Conservation (phyloP, 53 echinoderm and acorn worm genomes). For the Echinometra lucunter region DNA sequence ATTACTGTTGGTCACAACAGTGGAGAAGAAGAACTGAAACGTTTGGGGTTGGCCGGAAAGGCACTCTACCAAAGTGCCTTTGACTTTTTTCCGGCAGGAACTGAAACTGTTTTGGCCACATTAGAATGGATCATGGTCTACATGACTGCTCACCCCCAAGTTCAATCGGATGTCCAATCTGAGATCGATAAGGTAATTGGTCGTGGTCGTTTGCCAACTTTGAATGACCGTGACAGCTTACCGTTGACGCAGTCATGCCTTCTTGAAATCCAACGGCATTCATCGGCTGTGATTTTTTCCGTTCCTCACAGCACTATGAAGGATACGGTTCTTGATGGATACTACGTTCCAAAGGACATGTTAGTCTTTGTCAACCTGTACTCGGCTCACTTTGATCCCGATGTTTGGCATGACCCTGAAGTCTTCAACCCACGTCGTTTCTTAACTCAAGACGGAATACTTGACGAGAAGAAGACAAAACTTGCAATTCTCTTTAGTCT, state of each 20-base stretch:
- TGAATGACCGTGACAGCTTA: slow-evolving; percentile 75
- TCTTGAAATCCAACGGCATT: slow-evolving; percentile 79
- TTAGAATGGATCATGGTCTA: slow-evolving; percentile 80
- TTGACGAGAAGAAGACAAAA: slow-evolving; percentile 48
- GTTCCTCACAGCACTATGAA: slow-evolving; percentile 86
- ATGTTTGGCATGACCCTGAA: slow-evolving; percentile 64
- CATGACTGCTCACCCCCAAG: slow-evolving; percentile 69
- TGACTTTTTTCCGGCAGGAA: slow-evolving; percentile 90
- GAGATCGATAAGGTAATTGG: slow-evolving; percentile 70
- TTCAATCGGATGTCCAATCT: slow-evolving; percentile 51
- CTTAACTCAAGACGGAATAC: slow-evolving; percentile 74
- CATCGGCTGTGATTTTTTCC: slow-evolving; percentile 77
- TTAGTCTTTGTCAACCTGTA: slow-evolving; percentile 83
- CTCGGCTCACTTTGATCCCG: slow-evolving; percentile 67
- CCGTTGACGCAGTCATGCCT: slow-evolving; percentile 88
- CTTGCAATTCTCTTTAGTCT: slow-evolving; percentile 57
- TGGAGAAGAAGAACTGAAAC: slow-evolving; percentile 62
- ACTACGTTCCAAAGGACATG: slow-evolving; percentile 88
- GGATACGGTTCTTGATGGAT: slow-evolving; percentile 83
- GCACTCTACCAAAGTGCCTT: slow-evolving; percentile 58
- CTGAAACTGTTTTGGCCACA: slow-evolving; percentile 79
- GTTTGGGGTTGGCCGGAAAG: slow-evolving; percentile 56
- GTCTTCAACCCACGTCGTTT: slow-evolving; percentile 66
- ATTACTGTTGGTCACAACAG: slow-evolving; percentile 66
- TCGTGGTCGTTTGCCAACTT: slow-evolving; percentile 71